A percentile compares a stretch with the other conserved stretches of the same genome.
Conservation (phyloP, 2,797 vertebrate species). For the Chelon auratus region DNA sequence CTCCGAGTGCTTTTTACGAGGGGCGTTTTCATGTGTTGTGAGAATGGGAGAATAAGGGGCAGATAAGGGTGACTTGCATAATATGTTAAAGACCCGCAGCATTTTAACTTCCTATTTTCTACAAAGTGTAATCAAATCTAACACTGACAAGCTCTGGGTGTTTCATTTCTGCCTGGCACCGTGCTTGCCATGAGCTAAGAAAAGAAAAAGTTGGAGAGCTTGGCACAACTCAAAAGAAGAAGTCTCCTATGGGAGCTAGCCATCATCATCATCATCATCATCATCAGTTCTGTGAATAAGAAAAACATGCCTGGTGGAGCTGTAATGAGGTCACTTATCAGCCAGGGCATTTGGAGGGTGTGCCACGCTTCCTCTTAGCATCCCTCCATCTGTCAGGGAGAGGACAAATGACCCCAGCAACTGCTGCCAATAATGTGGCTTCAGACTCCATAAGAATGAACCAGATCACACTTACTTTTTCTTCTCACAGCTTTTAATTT, state of each 20-base stretch:
- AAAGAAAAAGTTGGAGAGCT: constrained; percentile 54
- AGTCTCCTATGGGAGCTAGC: constrained; percentile 44
- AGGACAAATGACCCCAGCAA: constrained; percentile 56
- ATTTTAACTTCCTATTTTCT: constrained; percentile 27
- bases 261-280: constrained; percentile 31
- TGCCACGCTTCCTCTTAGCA: constrained; percentile 65
- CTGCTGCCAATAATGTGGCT: constrained; percentile 46
- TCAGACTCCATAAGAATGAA: constrained; percentile 32
- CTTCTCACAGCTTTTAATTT: not conserved
- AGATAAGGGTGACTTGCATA: constrained; percentile 44
- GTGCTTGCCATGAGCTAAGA: constrained; percentile 39
- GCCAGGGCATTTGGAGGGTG: constrained; percentile 64
- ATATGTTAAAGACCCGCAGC: constrained; percentile 21
- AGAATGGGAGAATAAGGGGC: constrained; percentile 20
- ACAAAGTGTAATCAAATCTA: not conserved
- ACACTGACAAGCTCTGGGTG: constrained; percentile 22
- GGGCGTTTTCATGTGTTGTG: constrained; percentile 26
- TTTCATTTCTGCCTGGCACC: constrained; percentile 17
- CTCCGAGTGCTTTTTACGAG: constrained; percentile 31
- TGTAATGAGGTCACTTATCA: constrained; percentile 79
- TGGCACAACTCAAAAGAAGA: constrained; percentile 44
- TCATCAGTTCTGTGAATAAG: constrained; percentile 49
- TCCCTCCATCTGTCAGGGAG: constrained; percentile 67
- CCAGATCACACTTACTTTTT: not conserved
- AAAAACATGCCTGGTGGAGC: constrained; percentile 64